Evolutionary conservation across 2,888 invertebrate species (phyloP).

Genomic region (Myopa testacea): DNA sequence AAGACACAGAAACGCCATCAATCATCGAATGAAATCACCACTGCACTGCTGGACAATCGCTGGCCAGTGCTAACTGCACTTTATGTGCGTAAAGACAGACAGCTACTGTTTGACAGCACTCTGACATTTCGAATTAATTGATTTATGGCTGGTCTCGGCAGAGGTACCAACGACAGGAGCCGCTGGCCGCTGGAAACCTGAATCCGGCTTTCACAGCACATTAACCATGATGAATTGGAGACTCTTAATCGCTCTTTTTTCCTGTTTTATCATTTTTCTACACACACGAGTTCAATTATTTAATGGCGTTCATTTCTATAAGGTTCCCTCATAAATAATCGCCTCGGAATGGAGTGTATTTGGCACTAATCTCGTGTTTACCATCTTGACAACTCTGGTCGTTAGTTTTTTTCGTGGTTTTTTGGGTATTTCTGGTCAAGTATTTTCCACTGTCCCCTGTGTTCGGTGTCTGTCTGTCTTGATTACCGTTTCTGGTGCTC

Average conservation of each 20-base stretch:
- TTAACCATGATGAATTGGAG: neutral
- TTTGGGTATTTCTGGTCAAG: neutral
- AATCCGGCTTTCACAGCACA: neutral
- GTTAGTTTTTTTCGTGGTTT: neutral
- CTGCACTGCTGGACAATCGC: neutral
- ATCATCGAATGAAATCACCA: neutral
- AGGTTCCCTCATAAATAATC: constrained; percentile 6
- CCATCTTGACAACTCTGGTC: constrained; percentile 18
- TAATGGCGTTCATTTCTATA: constrained; percentile 8
- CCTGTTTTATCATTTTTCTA: neutral
- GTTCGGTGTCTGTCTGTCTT: neutral
- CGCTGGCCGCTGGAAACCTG: neutral
- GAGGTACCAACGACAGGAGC: neutral
- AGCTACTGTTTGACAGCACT: constrained; percentile 62
- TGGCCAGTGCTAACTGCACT: neutral
- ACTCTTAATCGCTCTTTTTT: neutral
- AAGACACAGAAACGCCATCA: neutral
- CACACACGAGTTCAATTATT: neutral
- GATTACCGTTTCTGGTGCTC: constrained; percentile 9
- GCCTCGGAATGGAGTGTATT: constrained; percentile 4
- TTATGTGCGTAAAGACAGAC: neutral
- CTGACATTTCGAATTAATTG: constrained; percentile 65
- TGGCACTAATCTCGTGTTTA: constrained; percentile 26
- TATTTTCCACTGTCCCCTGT: neutral
- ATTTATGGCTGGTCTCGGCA: constrained; percentile 52